Percentiles rank a stretch among this genome's conserved stretches.
These are phyloP conservation scores for Volucella inflata DNA, from an alignment of 2,888 invertebrate species.

Conservation along the genomic window DNA sequence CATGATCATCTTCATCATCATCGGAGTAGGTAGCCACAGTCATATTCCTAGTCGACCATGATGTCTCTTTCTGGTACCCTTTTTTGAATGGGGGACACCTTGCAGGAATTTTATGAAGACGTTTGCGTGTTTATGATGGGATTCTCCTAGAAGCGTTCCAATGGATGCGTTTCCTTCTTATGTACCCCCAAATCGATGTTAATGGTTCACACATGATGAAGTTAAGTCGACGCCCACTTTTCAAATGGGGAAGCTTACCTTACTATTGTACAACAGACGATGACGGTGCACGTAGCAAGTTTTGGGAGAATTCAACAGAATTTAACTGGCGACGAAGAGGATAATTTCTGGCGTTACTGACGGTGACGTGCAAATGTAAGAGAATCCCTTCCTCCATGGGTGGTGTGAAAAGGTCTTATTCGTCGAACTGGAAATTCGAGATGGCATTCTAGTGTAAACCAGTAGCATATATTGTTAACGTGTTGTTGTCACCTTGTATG, in stretches of 20 bases:
- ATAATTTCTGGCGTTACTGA: background rate
- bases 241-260: background rate
- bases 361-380: slow-evolving; percentile 1
- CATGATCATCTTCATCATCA: slow-evolving; percentile 5
- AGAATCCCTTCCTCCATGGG: slow-evolving; percentile 19
- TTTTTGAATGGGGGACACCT: slow-evolving; percentile 8
- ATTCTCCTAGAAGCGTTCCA: slow-evolving; percentile 55
- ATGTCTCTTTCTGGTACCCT: slow-evolving; percentile 56
- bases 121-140: slow-evolving; percentile 59
- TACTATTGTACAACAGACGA: too few relatives aligned
- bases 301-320: slow-evolving; percentile 45
- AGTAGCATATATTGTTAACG: slow-evolving; percentile 52
- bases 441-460: slow-evolving; percentile 49
- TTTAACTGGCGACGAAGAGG: slow-evolving; percentile 9
- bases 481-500: slow-evolving; percentile 9
- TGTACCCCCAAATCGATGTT: slow-evolving; percentile 41
- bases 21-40: background rate
- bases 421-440: slow-evolving; percentile 59
- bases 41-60: background rate
- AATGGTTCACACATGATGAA: slow-evolving; percentile 1
- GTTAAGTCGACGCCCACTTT: slow-evolving; percentile 54
- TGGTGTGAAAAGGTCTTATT: slow-evolving; percentile 23
- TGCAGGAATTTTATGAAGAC: slow-evolving; percentile 33
- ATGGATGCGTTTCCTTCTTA: slow-evolving; percentile 60
- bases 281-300: slow-evolving; percentile 23